phyloP scores from a whole-genome alignment of 2,888 invertebrate species.

The Psylliodes chrysocephalus region DNA sequence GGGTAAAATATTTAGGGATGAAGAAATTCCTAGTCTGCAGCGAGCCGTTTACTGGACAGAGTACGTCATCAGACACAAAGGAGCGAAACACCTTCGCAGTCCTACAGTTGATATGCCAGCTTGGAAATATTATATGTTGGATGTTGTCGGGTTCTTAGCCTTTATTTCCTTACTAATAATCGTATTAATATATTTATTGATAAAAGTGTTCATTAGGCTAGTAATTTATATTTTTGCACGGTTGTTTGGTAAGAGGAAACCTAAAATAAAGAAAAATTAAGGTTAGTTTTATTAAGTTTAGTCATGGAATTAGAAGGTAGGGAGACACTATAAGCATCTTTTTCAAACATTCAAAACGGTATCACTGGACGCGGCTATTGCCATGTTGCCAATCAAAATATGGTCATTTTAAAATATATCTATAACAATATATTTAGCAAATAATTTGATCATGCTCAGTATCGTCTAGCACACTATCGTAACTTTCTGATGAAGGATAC shows the following conservation, averaged over 20 bases:
- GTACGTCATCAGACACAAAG: constrained; percentile 53
- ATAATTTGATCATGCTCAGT: too few relatives aligned
- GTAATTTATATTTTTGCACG: background rate
- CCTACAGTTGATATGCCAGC: constrained; percentile 40
- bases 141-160: constrained; percentile 38
- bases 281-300: too few relatives aligned
- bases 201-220: background rate
- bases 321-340: too few relatives aligned
- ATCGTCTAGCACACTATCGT: too few relatives aligned
- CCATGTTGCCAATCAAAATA: too few relatives aligned
- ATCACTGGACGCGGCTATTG: background rate
- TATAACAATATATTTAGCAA: background rate
- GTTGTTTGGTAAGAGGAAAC: background rate
- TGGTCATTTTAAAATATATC: too few relatives aligned
- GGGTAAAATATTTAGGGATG: constrained; percentile 45
- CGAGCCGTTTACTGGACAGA: constrained; percentile 55
- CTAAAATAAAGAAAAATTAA: constrained; percentile 9
- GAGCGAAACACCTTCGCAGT: constrained; percentile 48
- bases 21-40: constrained; percentile 51
- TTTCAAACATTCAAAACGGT: too few relatives aligned
- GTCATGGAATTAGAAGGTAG: too few relatives aligned
- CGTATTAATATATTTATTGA: background rate
- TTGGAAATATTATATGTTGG: constrained; percentile 47
- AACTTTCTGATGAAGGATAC: too few relatives aligned
- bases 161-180: constrained; percentile 12